Base-by-base conservation (phyloP, 1,140 invertebrate genomes). In the Musca domestica region DNA sequence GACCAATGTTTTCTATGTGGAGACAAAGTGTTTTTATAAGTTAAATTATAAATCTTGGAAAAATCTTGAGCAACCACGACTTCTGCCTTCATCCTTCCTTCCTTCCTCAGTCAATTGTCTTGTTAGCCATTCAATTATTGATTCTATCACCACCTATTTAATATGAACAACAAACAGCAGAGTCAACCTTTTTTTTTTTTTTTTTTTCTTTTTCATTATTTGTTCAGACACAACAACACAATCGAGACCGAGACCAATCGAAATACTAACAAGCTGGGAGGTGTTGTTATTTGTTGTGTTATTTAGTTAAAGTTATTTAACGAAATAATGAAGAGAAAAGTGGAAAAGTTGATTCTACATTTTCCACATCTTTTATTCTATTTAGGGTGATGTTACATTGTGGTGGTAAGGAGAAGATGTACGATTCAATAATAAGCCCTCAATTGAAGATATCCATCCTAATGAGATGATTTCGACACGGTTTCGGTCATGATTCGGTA, bases 261-360 rank as follows among this genome's bases (percentile, higher is more conserved):
- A 6, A 34, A 61, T 20, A 22, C 7, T 19, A 61, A 61, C 14
- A 61, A 61, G 7, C 25, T 10, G 10, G 34, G 34, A 41, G 34
- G 34, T 41, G 34, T 12, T 12, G 27, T 30, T 30, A 30, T 5
- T 41, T 41, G 4, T 41, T 41, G 34, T 41, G 5, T 56, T 56
- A 25, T 56, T 56, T 56, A 27, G 52, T 56, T 56, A 27, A 56
- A 61, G 27, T 61, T 61, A n/a, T 20, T 34, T 34, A 61, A 61
- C n/a, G 56, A 61, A 61, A 61, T 61, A 61, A 61, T 61, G 27
- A 61, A 61, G 15, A 17, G 27, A 61, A 34, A 61, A 61, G 56
- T 61, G 56, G 56, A 61, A 61, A 61, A 61, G 56, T 61, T 61
- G n/a, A n/a, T n/a, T 61, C 41, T 34, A 2, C 5, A 14, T 23